These are phyloP conservation scores for Zootoca vivipara DNA, from an alignment of 2,113 vertebrate genomes.

Conservation along the genomic window DNA sequence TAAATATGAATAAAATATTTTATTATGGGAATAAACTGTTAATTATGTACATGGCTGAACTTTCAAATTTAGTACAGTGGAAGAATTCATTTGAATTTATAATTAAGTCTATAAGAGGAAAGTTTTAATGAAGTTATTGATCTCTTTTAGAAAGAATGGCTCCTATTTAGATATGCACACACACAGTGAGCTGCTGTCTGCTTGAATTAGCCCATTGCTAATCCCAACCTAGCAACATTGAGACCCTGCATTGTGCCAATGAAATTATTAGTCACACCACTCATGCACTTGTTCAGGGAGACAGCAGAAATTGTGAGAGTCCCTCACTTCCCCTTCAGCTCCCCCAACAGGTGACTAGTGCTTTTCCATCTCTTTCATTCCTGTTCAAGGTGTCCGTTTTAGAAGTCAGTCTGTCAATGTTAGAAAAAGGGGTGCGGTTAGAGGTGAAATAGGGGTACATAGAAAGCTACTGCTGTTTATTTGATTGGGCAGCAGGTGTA, in stretches of 20 bases:
- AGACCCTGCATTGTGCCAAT: neutral
- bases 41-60: too few species aligned
- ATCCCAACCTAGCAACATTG: neutral
- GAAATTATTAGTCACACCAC: neutral
- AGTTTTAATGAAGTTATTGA: neutral
- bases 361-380: neutral
- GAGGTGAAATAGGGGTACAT: too few species aligned
- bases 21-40: neutral
- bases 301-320: neutral
- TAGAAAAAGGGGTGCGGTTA: too few species aligned
- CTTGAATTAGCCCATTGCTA: neutral
- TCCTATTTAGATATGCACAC: neutral
- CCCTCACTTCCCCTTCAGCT: neutral
- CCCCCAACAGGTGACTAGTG: neutral
- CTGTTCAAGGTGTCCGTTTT: too few species aligned
- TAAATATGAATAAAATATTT: neutral
- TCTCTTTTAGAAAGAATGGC: neutral
- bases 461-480: neutral
- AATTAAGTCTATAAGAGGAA: neutral
- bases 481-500: neutral
- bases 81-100: neutral
- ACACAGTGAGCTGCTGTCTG: neutral
- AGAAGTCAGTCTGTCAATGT: too few species aligned
- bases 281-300: neutral
- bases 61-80: too few species aligned